Percentiles rank a stretch among this genome's conserved stretches.
phyloP scores from a whole-genome alignment of 1,140 invertebrate genomes.

The Drosophila lacertosa region DNA sequence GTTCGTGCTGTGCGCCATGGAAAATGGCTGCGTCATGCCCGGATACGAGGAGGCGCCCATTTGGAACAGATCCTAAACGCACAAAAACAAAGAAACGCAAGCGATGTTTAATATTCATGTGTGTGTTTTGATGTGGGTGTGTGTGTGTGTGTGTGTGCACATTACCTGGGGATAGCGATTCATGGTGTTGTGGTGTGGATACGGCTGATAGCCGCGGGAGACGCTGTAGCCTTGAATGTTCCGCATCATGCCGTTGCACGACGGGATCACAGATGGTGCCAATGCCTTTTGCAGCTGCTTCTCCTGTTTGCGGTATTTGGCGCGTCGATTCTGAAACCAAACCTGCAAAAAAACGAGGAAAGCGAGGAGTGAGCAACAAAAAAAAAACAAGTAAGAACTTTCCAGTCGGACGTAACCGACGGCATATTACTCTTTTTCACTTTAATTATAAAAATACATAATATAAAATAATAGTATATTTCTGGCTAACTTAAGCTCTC shows the following conservation, averaged over 20 bases:
- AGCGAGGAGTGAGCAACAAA: too few species aligned
- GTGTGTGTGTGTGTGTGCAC: neutral
- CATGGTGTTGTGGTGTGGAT: conserved; percentile 96
- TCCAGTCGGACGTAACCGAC: too few species aligned
- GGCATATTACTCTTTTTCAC: too few species aligned
- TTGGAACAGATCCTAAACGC: conserved; percentile 86
- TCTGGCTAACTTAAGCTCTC: too few species aligned
- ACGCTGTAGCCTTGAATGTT: conserved; percentile 96
- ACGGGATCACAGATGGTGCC: conserved; percentile 94
- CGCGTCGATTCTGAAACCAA: conserved; percentile 98
- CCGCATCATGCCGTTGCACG: conserved; percentile 98
- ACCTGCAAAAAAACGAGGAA: conserved; percentile 61
- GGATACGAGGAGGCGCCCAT: conserved; percentile 96
- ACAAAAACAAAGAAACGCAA: neutral
- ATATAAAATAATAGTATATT: too few species aligned
- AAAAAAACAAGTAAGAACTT: too few species aligned
- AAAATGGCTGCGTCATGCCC: conserved; percentile 96
- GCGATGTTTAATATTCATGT: neutral
- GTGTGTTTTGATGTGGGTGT: neutral
- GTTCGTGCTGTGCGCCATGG: conserved; percentile 95
- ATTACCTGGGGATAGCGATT: conserved; percentile 96
- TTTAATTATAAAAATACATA: too few species aligned
- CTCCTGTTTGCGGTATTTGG: conserved; percentile 99
- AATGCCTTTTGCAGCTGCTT: conserved; percentile 98
- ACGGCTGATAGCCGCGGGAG: conserved; percentile 94